phyloP scores from a whole-genome alignment of 2,888 invertebrate species.

The Lamellibrachia columna region DNA sequence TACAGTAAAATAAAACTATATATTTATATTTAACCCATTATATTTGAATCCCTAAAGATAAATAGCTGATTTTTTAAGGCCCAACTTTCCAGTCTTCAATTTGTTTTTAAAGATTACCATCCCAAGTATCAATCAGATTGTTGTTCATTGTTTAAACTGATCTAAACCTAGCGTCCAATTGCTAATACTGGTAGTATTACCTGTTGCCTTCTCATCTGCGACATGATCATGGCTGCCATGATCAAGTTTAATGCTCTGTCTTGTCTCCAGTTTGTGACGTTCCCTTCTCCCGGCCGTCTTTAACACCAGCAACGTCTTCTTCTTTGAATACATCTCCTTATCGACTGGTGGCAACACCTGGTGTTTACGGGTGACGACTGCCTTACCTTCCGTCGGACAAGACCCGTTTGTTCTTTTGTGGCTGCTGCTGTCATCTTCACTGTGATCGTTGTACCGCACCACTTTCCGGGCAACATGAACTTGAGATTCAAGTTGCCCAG shows the following conservation, averaged over 20 bases:
- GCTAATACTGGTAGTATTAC: not conserved
- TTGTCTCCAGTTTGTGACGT: not conserved
- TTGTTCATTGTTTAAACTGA: no score
- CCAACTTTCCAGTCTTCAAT: no score
- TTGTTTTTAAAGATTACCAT: no score
- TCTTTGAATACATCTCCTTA: not conserved
- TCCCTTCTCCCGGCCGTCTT: not conserved
- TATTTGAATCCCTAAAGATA: no score
- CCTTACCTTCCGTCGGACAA: not conserved
- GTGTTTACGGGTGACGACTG: not conserved
- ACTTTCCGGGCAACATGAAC: not conserved
- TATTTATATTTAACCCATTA: no score
- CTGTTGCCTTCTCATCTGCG: not conserved
- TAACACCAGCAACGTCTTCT: constrained; percentile 2
- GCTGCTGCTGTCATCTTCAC: not conserved
- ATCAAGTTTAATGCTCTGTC: not conserved
- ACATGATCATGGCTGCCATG: not conserved
- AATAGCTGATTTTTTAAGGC: no score
- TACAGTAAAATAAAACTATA: no score
- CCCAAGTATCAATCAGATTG: no score
- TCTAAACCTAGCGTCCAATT: no score
- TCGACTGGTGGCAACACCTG: constrained; percentile 1
- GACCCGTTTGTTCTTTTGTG: constrained; percentile 2
- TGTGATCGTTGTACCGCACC: not conserved
- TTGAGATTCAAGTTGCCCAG: not conserved